Percentiles rank a stretch among this genome's conserved stretches.
Evolutionary conservation across 2,797 vertebrate genomes (phyloP).

Genomic region (Melanogrammus aeglefinus): DNA sequence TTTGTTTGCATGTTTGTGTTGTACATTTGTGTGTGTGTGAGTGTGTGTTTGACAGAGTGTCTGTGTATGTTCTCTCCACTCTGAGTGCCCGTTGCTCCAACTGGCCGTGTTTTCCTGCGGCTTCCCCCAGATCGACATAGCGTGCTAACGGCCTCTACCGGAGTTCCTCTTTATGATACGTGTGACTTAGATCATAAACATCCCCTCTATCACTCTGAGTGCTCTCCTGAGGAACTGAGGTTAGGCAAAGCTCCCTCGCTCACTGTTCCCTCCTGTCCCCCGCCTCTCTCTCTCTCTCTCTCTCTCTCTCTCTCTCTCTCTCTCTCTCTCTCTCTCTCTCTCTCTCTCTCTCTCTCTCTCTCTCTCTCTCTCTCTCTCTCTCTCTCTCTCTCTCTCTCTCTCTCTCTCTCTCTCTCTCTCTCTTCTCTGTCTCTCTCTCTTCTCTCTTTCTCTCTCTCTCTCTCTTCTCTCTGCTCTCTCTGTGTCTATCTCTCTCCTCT

Average conservation of each 20-base stretch:
- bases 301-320: slow-evolving; percentile 34
- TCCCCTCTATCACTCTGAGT: slow-evolving; percentile 52
- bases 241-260: slow-evolving; percentile 69
- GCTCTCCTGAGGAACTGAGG: slow-evolving; percentile 39
- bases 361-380: slow-evolving; percentile 1
- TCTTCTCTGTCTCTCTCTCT: neutral
- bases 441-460: neutral
- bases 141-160: slow-evolving; percentile 74
- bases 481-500: slow-evolving; percentile 21
- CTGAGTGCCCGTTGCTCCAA: neutral
- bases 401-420: slow-evolving; percentile 17
- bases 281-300: slow-evolving; percentile 1
- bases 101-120: neutral
- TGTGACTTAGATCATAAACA: slow-evolving; percentile 87
- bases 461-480: slow-evolving; percentile 25
- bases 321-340: slow-evolving; percentile 48
- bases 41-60: no score
- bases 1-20: no score
- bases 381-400: slow-evolving; percentile 15
- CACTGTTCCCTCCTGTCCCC: slow-evolving; percentile 22
- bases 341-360: slow-evolving; percentile 18
- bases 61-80: neutral
- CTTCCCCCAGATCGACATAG: slow-evolving; percentile 70
- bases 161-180: slow-evolving; percentile 75
- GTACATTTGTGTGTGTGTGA: no score